Conservation (phyloP, 2,113 vertebrate species). For the Thymallus thymallus region DNA sequence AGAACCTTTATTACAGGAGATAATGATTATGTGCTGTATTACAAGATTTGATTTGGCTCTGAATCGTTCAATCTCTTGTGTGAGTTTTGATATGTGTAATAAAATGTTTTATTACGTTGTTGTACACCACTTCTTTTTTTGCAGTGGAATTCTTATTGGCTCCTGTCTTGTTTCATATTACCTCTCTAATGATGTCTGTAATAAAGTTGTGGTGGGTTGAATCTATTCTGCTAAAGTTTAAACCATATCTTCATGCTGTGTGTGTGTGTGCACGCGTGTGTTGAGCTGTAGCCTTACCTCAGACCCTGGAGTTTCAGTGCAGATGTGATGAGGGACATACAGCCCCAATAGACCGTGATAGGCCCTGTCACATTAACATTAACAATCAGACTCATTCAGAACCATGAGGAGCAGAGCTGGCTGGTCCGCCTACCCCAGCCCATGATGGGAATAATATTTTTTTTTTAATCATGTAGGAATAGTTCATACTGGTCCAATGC, state of each 20-base stretch:
- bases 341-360: constrained; percentile 51
- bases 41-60: constrained; percentile 54
- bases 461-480: constrained; percentile 75
- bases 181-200: constrained; percentile 8
- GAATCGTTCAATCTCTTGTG: constrained; percentile 53
- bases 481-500: constrained; percentile 56
- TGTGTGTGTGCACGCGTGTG: not conserved
- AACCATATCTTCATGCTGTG: constrained; percentile 6
- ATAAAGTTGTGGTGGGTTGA: constrained; percentile 3
- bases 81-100: constrained; percentile 33
- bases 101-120: constrained; percentile 43
- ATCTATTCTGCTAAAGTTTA: constrained; percentile 30
- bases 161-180: constrained; percentile 23
- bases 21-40: constrained; percentile 53
- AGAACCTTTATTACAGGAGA: constrained; percentile 58
- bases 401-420: constrained; percentile 31
- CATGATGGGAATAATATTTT: constrained; percentile 72
- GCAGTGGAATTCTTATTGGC: constrained; percentile 25
- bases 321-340: constrained; percentile 7
- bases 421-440: constrained; percentile 52
- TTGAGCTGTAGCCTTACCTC: not conserved
- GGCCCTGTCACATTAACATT: constrained; percentile 66
- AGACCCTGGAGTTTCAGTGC: not conserved
- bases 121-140: constrained; percentile 46
- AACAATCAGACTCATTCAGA: constrained; percentile 70